Evolutionary conservation across 2,113 vertebrate genomes (phyloP), one percentile per base, ranked within the genome.

Genomic region (Tragulus kanchil): DNA sequence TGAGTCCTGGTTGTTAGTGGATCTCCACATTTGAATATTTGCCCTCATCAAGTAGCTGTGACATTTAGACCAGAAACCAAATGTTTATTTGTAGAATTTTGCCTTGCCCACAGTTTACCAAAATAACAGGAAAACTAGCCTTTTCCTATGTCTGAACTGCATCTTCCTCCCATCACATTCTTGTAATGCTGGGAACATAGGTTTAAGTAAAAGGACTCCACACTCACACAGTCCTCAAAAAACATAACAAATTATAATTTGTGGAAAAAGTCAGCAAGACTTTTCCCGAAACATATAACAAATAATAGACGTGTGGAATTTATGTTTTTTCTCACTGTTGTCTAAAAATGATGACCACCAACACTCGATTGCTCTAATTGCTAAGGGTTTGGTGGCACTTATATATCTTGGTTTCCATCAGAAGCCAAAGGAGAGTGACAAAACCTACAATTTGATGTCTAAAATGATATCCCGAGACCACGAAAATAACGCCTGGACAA

Each of bases 81-180:
- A 89, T 64, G 96, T 94, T 83, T 93, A 84, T 96, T 96, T 97
- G 95, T 12, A 71, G 92, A 97, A 98, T 89, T 90, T 52, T 95
- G 92, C 3, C 62, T 94, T 97, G 84, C 92, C 95, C 96, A 91
- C 77, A 12, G 62, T 97, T 97, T 94, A 96, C 84, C 90, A 95
- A 94, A 95, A 93, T 94, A 97, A 96, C 96, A 95, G 31, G 61
- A 94, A 0, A 0, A 93, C 65, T 58, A 45, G 86, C 36, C 78
- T 86, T 97, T 98, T 96, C 97, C 91, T 58, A 0, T 85, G 93
- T 97, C 64, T 97, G 85, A 89, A 92, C 25, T 96, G 77, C 48
- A 4, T 67, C 64, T 90, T 96, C 59, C 96, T 97, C 83, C 93
- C 58, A 54, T 92, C 79, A 87, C 23, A 73, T 81, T 62, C 26